Conservation (phyloP, 2,888 invertebrate genomes). For the Diabrotica balteata region DNA sequence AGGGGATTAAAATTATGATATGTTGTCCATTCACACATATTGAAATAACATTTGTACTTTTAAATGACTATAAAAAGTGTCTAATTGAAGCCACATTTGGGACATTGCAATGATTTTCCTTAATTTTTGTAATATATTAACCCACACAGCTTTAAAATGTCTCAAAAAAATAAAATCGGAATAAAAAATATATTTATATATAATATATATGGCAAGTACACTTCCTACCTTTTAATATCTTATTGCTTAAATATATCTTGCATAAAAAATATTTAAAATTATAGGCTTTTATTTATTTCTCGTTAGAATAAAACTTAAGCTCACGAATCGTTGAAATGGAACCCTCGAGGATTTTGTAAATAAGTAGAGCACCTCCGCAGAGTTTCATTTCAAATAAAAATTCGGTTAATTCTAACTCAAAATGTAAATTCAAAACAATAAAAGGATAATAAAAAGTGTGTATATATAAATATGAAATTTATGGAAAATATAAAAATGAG, state of each 20-base stretch:
- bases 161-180: constrained; percentile 43
- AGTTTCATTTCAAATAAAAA: constrained; percentile 9
- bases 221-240: constrained; percentile 41
- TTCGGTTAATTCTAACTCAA: constrained; percentile 2
- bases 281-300: constrained; percentile 36
- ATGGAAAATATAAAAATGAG: constrained; percentile 14
- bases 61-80: constrained; percentile 76
- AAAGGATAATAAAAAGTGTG: constrained; percentile 1
- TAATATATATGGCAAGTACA: constrained; percentile 42
- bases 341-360: constrained; percentile 12
- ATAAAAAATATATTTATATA: constrained; percentile 43
- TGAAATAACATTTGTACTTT: constrained; percentile 77
- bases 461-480: constrained; percentile 13
- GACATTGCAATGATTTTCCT: constrained; percentile 42
- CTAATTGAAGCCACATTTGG: constrained; percentile 48
- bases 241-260: constrained; percentile 43
- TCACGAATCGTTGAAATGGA: constrained; percentile 13
- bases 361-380: constrained; percentile 2
- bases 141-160: constrained; percentile 41
- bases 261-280: constrained; percentile 41
- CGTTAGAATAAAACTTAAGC: constrained; percentile 27
- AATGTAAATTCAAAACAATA: constrained; percentile 10
- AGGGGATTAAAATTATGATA: constrained; percentile 49
- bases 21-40: constrained; percentile 56
- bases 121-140: constrained; percentile 35